Evolutionary conservation across 1,140 invertebrate species (phyloP).

Genomic region (Armadillidium nasatum): DNA sequence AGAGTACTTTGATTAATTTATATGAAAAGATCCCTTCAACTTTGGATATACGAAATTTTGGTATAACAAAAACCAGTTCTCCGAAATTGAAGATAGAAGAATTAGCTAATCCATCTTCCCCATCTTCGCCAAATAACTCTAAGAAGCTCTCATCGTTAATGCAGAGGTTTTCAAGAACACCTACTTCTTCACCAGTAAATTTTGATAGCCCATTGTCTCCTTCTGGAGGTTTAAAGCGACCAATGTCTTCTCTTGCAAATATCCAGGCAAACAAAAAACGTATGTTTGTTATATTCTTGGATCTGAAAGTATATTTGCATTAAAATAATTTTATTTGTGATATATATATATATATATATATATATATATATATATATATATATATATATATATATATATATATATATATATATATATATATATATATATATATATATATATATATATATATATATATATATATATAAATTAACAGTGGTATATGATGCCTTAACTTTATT

Average conservation of each 20-base stretch:
- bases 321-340: no score
- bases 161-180: constrained; percentile 28
- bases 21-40: constrained; percentile 66
- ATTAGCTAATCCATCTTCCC: background rate
- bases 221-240: constrained; percentile 21
- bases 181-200: background rate
- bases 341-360: no score
- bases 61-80: constrained; percentile 47
- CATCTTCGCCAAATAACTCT: background rate
- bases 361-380: no score
- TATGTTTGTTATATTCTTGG: constrained; percentile 4
- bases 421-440: no score
- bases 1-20: constrained; percentile 59
- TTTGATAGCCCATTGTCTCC: background rate
- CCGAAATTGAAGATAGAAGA: background rate
- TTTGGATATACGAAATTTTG: constrained; percentile 71
- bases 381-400: no score
- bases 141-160: constrained; percentile 27
- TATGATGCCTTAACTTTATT: no score
- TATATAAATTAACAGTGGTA: no score
- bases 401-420: no score
- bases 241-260: background rate
- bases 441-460: no score
- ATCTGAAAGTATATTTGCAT: no score
- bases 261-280: constrained; percentile 27